These are phyloP conservation scores for Sacculina carcini DNA, from an alignment of 2,888 invertebrate genomes.

Conservation along the genomic window DNA sequence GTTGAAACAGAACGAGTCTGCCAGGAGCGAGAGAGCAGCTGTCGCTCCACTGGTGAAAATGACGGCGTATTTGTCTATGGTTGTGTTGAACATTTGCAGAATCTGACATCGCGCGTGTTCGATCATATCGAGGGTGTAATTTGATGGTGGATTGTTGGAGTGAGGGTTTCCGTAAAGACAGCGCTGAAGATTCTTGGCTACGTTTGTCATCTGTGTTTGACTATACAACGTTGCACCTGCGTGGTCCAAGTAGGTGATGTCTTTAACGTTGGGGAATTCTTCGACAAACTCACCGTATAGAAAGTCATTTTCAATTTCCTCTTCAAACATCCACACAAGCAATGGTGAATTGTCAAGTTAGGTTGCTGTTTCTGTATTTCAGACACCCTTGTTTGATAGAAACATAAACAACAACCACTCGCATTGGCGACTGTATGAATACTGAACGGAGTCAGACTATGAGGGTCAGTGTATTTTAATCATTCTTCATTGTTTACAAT, in stretches of 20 bases:
- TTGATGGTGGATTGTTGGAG: slow-evolving; percentile 24
- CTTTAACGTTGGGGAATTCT: slow-evolving; percentile 22
- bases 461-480: too few species aligned
- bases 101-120: slow-evolving; percentile 58
- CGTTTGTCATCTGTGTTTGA: slow-evolving; percentile 37
- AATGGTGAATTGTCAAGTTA: too few species aligned
- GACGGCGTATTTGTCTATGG: slow-evolving; percentile 48
- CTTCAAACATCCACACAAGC: not conserved
- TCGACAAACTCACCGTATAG: not conserved
- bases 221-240: slow-evolving; percentile 62
- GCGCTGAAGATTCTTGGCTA: slow-evolving; percentile 35
- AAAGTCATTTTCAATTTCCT: not conserved
- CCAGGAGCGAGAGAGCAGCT: slow-evolving; percentile 50
- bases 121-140: slow-evolving; percentile 45
- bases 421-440: too few species aligned
- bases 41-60: slow-evolving; percentile 91
- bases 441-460: too few species aligned
- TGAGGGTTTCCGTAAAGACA: slow-evolving; percentile 77
- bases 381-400: too few species aligned
- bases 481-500: too few species aligned
- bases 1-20: slow-evolving; percentile 39
- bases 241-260: slow-evolving; percentile 59
- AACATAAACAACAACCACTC: too few species aligned
- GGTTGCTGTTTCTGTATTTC: too few species aligned
- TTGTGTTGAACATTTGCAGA: slow-evolving; percentile 58